Evolutionary conservation across 2,797 vertebrate species (phyloP).

Genomic region (Smutsia temminckii): DNA sequence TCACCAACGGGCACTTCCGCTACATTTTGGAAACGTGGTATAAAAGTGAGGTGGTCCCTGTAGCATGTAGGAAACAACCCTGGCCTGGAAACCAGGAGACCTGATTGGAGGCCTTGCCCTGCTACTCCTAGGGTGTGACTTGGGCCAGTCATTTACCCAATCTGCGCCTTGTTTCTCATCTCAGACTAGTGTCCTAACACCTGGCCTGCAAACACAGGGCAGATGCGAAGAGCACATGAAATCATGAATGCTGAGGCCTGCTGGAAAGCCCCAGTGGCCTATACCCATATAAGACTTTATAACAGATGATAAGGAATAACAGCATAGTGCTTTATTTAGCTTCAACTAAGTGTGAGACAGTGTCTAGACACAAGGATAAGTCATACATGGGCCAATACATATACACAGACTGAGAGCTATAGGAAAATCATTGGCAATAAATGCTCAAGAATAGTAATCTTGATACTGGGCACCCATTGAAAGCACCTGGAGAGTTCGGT

Average conservation of each 20-base stretch:
- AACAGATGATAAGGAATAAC: neutral
- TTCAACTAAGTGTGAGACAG: neutral
- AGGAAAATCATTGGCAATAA: neutral
- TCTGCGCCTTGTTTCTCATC: neutral
- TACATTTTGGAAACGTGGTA: neutral
- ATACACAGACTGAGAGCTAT: fast-evolving
- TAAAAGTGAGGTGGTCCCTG: neutral
- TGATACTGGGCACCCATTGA: neutral
- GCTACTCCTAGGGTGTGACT: neutral
- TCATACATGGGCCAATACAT: too few species aligned
- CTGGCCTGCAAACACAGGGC: neutral
- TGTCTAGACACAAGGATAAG: neutral
- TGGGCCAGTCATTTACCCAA: too few species aligned
- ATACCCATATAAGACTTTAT: fast-evolving
- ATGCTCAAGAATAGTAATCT: neutral
- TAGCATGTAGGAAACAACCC: neutral
- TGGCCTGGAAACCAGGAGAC: neutral
- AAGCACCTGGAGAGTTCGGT: neutral
- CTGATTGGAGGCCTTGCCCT: neutral
- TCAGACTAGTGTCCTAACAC: neutral
- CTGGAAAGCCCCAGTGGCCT: neutral
- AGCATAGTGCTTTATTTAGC: neutral
- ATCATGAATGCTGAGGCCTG: neutral
- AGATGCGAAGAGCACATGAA: neutral
- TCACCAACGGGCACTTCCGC: neutral